These are phyloP conservation scores for Zaprionus bogoriensis DNA, from an alignment of 2,888 invertebrate species.

Conservation along the genomic window DNA sequence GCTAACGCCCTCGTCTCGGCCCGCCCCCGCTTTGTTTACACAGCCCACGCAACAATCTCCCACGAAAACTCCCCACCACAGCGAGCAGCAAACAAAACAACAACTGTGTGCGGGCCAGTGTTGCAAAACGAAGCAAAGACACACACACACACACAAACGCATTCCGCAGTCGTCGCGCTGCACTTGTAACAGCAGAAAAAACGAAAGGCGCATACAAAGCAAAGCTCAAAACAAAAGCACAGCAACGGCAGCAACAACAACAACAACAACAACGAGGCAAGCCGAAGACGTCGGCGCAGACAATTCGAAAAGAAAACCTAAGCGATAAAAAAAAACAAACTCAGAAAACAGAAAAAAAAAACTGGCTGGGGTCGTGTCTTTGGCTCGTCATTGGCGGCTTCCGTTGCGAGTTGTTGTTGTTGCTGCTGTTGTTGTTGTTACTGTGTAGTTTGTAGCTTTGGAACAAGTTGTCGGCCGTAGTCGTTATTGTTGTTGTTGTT, in stretches of 20 bases:
- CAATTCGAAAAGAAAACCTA: slow-evolving; percentile 6
- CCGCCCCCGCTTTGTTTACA: slow-evolving; percentile 37
- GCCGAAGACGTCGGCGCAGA: slow-evolving; percentile 1
- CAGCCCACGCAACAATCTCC: slow-evolving; percentile 8
- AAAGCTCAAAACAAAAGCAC: slow-evolving; percentile 59
- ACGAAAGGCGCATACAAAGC: slow-evolving; percentile 57
- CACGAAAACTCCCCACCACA: background rate
- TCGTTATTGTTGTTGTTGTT: slow-evolving; percentile 16
- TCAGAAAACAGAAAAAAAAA: slow-evolving; percentile 36
- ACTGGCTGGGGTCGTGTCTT: slow-evolving; percentile 56
- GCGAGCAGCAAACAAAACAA: slow-evolving; percentile 10
- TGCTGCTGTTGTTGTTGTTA: slow-evolving; percentile 29
- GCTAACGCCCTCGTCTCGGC: too few species aligned
- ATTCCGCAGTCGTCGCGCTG: slow-evolving; percentile 31
- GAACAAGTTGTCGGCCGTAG: slow-evolving; percentile 59
- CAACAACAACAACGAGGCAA: slow-evolving; percentile 4
- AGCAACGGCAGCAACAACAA: slow-evolving; percentile 9
- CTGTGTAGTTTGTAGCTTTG: slow-evolving; percentile 44
- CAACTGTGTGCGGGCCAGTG: slow-evolving; percentile 39
- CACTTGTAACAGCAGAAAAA: slow-evolving; percentile 59
- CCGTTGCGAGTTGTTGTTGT: slow-evolving; percentile 55
- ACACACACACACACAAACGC: slow-evolving; percentile 25
- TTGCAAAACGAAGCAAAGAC: slow-evolving; percentile 47
- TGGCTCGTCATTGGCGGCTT: slow-evolving; percentile 72
- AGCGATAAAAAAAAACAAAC: slow-evolving; percentile 34